Base-by-base conservation (phyloP, 2,888 invertebrate species). In the Ophraella communa region DNA sequence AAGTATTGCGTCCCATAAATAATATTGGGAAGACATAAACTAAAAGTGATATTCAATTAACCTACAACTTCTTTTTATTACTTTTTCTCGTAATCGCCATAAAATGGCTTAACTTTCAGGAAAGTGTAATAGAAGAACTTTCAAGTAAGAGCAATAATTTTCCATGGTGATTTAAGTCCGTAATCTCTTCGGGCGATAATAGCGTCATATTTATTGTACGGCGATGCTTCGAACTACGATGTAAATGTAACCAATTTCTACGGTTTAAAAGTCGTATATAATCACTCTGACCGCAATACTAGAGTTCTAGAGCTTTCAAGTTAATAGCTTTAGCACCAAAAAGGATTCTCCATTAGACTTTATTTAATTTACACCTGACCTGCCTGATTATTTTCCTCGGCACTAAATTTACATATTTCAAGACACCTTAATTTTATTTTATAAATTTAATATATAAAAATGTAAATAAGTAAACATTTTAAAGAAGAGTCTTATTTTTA, bases 311-410 rank as follows among this genome's bases (percentile, higher is more conserved):
- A 45, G 53, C 57, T 57, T 58, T 58, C 35, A 53, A 63, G 57
- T 57, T 63, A 63, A 63, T 63, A 27, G 57, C 63, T 44, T 63
- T 58, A 52, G 20, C 63, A 63, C 53, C 23, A 44, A 53, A 63
- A 51, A 44, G 57, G 63, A 63, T 55, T 63, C 52, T 21, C 60
- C 24, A 57, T 57, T 57, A 51, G 51, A 39, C 60, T 42, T 57
- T 63, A 63, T 63, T 58, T 63, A 63, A 63, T 63, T 63, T 58
- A 53, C 52, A 52, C 52, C 44, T 5, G 17, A 51, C n/a, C n/a
- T n/a, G n/a, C n/a, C n/a, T n/a, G n/a, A n/a, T n/a, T n/a, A n/a
- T n/a, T n/a, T n/a, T n/a, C n/a, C n/a, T n/a, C n/a, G n/a, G n/a
- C n/a, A n/a, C n/a, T n/a, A n/a, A n/a, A n/a, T n/a, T n/a, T n/a